Conservation (phyloP, 2,888 invertebrate genomes). For the Caenorhabditis japonica region DNA sequence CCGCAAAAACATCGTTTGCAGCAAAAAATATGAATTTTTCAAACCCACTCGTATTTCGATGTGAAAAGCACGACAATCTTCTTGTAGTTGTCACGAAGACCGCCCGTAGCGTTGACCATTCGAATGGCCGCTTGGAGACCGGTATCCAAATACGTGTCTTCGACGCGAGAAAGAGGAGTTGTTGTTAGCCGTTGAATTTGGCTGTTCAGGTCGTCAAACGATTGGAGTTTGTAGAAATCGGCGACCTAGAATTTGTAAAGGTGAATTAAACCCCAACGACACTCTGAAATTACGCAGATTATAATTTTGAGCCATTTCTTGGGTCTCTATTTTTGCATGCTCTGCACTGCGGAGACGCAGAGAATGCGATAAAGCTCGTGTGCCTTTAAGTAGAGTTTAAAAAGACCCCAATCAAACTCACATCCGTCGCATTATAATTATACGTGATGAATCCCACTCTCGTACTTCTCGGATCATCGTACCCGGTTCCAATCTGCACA, state of each 20-base stretch:
- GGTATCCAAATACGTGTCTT: slow-evolving; percentile 11
- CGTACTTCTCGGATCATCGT: slow-evolving; percentile 34
- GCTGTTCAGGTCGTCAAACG: slow-evolving; percentile 14
- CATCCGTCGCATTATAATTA: slow-evolving; percentile 36
- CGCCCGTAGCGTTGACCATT: slow-evolving; percentile 31
- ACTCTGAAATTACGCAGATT: no score
- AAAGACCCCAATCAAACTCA: no score
- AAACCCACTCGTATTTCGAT: slow-evolving; percentile 22
- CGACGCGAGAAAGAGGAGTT: slow-evolving; percentile 5
- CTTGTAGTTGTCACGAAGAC: slow-evolving; percentile 18
- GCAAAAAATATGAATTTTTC: no score
- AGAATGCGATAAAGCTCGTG: no score
- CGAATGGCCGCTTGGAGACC: slow-evolving; percentile 24
- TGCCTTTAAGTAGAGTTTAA: no score
- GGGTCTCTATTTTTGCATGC: no score
- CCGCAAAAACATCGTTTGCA: no score
- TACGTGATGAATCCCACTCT: slow-evolving; percentile 43
- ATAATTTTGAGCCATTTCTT: no score
- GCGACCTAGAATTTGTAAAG: slow-evolving; percentile 22
- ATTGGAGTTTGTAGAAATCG: slow-evolving; percentile 33
- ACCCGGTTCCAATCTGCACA: slow-evolving; percentile 33
- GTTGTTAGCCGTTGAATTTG: slow-evolving; percentile 19
- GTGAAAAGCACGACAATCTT: slow-evolving; percentile 33
- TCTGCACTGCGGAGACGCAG: no score
- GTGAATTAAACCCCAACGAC: no score